Percentiles rank a stretch among this genome's conserved stretches.
Conservation (phyloP, 2,113 vertebrate genomes). For the Isichthys henryi region DNA sequence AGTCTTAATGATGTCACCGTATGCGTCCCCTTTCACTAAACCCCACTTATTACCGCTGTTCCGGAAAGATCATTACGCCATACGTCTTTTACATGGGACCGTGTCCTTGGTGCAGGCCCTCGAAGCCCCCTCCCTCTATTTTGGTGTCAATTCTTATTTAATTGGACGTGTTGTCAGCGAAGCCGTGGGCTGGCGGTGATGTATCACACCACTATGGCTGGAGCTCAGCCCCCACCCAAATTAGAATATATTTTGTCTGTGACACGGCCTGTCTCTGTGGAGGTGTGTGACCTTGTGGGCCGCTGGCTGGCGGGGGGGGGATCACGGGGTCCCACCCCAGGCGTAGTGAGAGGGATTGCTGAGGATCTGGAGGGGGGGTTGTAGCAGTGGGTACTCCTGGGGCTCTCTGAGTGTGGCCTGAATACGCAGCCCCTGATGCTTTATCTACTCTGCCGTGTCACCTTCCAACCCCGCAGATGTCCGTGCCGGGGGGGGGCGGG, state of each 20-base stretch:
- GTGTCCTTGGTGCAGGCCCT: conserved; percentile 45
- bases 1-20: conserved; percentile 26
- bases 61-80: conserved; percentile 28
- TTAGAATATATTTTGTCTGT: conserved; percentile 55
- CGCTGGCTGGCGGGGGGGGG: conserved; percentile 29
- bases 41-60: conserved; percentile 9
- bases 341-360: conserved; percentile 14
- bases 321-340: conserved; percentile 24
- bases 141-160: conserved; percentile 57
- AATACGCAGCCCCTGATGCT: conserved; percentile 26
- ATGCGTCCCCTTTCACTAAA: conserved; percentile 11
- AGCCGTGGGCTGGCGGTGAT: conserved; percentile 35
- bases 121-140: conserved; percentile 22
- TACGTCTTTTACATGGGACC: conserved; percentile 37
- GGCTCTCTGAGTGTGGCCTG: conserved; percentile 48
- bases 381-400: conserved; percentile 33
- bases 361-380: conserved; percentile 30
- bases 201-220: conserved; percentile 46
- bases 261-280: conserved; percentile 48
- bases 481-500: too few species aligned
- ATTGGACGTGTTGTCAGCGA: conserved; percentile 55
- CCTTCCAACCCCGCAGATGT: conserved; percentile 17
- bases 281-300: conserved; percentile 54
- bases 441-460: conserved; percentile 34
- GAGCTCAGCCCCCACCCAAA: conserved; percentile 52